Base-by-base conservation (phyloP, 35 echinoderm and acorn worm species). In the Chiridota heheva region DNA sequence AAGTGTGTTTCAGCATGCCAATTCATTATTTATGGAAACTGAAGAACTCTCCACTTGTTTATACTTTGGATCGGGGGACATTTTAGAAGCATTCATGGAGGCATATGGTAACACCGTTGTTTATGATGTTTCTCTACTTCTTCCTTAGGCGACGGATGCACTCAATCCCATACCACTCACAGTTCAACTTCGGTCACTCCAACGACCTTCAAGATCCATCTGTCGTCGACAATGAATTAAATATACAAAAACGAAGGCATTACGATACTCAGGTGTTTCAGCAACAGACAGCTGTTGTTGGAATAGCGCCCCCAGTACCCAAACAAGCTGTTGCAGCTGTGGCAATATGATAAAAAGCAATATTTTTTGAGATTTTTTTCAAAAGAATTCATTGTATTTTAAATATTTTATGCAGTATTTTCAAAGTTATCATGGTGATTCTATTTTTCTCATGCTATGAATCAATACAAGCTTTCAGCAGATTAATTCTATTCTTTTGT, bases 111-210 rank as follows among this genome's bases (percentile, higher is more conserved):
- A 6, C 28, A 40, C 15, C 18, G 17, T n/a, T 30, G 65, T 17
- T 48, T 12, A 12, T 5, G 34, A 6, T 73, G 1, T 53, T 26
- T 8, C 18, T 40, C 38, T 80, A 22, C 18, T 86, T 58, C 5
- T 70, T 73, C 35, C 78, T n/a, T n/a, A 96, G 92, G 44, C 70
- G 94, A 16, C 74, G 94, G 47, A 97, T 97, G 94, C 67, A 91
- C 32, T 78, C 84, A 13, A 51, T 58, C 16, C 91, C 91, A 45
- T 91, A 97, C 60, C 80, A 91, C 44, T 42, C 49, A 34, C 89
- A 97, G 58, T 97, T 84, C 76, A 81, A 97, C 47, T 91, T 97
- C 67, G 58, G 76, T 29, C 42, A 55, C 42, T 48, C 76, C 18
- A 42, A 38, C 10, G 59, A 72, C 13, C 15, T 43, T 17, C 59